These are phyloP conservation scores for Margaritifera margaritifera DNA, from an alignment of 2,888 invertebrate genomes.

Conservation along the genomic window DNA sequence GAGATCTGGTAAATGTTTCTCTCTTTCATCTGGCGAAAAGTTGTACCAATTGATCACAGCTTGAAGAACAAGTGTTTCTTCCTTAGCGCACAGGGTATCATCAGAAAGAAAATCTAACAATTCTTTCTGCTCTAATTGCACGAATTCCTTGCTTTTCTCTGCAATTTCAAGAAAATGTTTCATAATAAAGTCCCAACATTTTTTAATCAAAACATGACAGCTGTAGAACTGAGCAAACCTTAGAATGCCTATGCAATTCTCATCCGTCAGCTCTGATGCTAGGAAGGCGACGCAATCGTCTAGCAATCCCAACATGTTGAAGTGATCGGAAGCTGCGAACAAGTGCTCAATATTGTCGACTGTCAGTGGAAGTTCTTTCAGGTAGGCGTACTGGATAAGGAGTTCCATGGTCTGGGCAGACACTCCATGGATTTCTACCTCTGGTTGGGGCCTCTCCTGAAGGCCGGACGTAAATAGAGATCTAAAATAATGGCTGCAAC, in stretches of 20 bases:
- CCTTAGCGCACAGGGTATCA: conserved; percentile 82
- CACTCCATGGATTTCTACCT: conserved; percentile 50
- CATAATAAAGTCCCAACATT: conserved; percentile 83
- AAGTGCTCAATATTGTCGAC: conserved; percentile 82
- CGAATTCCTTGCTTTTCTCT: conserved; percentile 50
- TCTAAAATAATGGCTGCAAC: conserved; percentile 92
- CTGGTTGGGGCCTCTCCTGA: conserved; percentile 72
- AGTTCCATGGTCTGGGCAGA: conserved; percentile 42
- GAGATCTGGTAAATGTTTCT: conserved; percentile 81
- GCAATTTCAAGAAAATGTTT: conserved; percentile 54
- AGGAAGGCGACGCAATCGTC: conserved; percentile 87
- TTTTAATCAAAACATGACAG: conserved; percentile 81
- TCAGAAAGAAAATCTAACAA: conserved; percentile 70
- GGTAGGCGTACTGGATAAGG: conserved; percentile 80
- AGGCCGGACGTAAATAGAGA: conserved; percentile 87
- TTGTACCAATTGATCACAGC: conserved; percentile 77
- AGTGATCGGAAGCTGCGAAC: conserved; percentile 82
- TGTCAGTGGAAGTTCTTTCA: conserved; percentile 80
- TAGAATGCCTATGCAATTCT: conserved; percentile 89
- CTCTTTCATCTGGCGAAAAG: conserved; percentile 81
- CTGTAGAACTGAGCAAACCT: conserved; percentile 86
- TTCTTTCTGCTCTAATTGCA: conserved; percentile 75
- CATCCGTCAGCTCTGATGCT: conserved; percentile 79
- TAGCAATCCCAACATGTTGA: conserved; percentile 85
- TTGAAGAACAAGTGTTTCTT: conserved; percentile 76